Evolutionary conservation across 2,888 invertebrate genomes (phyloP).

Genomic region (Macroteleia sp.): DNA sequence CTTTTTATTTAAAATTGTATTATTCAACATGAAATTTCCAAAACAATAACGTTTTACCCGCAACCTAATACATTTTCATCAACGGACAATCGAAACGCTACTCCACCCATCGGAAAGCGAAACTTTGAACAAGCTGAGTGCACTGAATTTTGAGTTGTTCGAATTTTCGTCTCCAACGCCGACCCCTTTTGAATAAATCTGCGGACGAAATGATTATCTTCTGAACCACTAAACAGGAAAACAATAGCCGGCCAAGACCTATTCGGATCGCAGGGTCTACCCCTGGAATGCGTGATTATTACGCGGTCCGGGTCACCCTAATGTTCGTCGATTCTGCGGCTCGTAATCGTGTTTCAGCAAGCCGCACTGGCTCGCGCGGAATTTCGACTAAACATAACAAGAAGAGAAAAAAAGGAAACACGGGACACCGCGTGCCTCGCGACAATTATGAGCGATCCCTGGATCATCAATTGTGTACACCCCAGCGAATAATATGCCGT

Average conservation of each 20-base stretch:
- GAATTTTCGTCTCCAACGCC: constrained; percentile 32
- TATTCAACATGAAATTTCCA: constrained; percentile 15
- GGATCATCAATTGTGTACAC: constrained; percentile 44
- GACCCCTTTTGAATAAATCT: constrained; percentile 44
- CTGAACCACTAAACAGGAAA: constrained; percentile 56
- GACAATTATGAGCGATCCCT: constrained; percentile 52
- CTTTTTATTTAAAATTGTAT: no score
- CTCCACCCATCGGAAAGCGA: background rate
- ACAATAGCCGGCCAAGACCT: constrained; percentile 38
- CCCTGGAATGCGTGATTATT: constrained; percentile 76
- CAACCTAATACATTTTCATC: constrained; percentile 20
- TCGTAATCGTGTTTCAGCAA: constrained; percentile 70
- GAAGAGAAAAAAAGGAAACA: constrained; percentile 15
- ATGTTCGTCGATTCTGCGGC: constrained; percentile 73
- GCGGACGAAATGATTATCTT: constrained; percentile 34
- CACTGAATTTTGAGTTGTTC: constrained; percentile 26
- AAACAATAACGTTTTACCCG: constrained; percentile 12
- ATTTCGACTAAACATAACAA: no score
- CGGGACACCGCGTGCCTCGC: constrained; percentile 21
- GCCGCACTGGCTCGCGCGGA: constrained; percentile 49
- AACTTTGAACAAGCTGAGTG: constrained; percentile 13
- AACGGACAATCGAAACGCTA: constrained; percentile 4
- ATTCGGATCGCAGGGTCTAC: constrained; percentile 18
- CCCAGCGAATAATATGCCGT: constrained; percentile 32
- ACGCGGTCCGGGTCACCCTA: constrained; percentile 62